Conservation (phyloP, 2,113 vertebrate species). For the Podocnemis expansa region DNA sequence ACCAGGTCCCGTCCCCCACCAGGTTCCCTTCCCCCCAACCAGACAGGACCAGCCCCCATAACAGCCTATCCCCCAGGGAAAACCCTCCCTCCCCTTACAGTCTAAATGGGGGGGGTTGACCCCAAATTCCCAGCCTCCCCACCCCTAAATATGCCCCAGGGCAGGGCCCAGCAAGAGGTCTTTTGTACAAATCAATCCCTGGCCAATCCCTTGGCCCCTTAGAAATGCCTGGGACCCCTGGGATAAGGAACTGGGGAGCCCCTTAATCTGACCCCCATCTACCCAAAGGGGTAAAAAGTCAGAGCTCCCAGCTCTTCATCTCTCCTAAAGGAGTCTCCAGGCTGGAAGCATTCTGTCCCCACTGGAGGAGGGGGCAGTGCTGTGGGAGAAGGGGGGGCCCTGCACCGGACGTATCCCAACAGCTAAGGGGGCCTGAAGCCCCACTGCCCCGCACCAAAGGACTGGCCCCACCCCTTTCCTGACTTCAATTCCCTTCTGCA, state of each 20-base stretch:
- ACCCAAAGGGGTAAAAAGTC: background rate
- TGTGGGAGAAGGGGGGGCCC: background rate
- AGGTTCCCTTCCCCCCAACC: background rate
- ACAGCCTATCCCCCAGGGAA: no score
- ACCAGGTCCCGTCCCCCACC: background rate
- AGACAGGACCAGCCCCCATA: background rate
- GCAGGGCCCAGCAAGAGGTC: no score
- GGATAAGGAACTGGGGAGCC: no score
- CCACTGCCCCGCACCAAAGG: no score
- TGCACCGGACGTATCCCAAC: background rate
- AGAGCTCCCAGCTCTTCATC: background rate
- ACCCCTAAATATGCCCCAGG: no score
- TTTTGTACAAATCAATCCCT: background rate
- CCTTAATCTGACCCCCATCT: no score
- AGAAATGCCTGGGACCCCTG: no score
- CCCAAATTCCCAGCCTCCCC: no score
- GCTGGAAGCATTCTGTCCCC: no score
- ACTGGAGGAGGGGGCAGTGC: background rate
- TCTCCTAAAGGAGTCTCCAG: background rate
- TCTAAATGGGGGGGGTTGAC: no score
- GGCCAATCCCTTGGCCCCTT: no score
- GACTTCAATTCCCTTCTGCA: background rate
- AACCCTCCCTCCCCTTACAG: background rate
- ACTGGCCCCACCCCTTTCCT: background rate
- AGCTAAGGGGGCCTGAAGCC: no score